Evolutionary conservation across 1,140 invertebrate genomes (phyloP).

Genomic region (Apis florea): DNA sequence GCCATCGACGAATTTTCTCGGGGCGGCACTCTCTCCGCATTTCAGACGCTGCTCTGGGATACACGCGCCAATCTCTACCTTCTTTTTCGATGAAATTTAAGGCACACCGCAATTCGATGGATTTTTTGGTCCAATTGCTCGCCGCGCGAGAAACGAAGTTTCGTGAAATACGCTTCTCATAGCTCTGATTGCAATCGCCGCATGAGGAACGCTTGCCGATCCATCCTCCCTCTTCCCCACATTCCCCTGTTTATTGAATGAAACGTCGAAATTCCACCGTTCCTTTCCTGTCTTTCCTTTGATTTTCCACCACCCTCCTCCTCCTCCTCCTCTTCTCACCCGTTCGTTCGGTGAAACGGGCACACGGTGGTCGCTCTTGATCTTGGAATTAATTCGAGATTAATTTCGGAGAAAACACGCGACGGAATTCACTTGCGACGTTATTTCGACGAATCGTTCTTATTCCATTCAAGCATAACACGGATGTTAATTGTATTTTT

Average conservation of each 20-base stretch:
- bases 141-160: constrained; percentile 50
- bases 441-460: background rate
- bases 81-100: constrained; percentile 51
- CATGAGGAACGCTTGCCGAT: constrained; percentile 25
- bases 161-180: constrained; percentile 43
- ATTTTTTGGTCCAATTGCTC: constrained; percentile 51
- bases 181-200: constrained; percentile 43
- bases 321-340: too few relatives aligned
- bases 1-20: constrained; percentile 23
- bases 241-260: constrained; percentile 19
- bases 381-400: constrained; percentile 6
- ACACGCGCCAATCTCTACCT: constrained; percentile 23
- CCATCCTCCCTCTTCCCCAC: background rate
- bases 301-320: too few relatives aligned
- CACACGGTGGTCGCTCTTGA: background rate
- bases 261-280: constrained; percentile 10
- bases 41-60: constrained; percentile 2
- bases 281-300: too few relatives aligned
- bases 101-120: constrained; percentile 54
- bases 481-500: too few relatives aligned
- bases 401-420: background rate
- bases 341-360: too few relatives aligned
- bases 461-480: background rate
- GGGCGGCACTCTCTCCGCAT: background rate
- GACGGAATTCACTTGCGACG: background rate